phyloP scores from a whole-genome alignment of 2,113 vertebrate species.

The Phyllopteryx taeniolatus region DNA sequence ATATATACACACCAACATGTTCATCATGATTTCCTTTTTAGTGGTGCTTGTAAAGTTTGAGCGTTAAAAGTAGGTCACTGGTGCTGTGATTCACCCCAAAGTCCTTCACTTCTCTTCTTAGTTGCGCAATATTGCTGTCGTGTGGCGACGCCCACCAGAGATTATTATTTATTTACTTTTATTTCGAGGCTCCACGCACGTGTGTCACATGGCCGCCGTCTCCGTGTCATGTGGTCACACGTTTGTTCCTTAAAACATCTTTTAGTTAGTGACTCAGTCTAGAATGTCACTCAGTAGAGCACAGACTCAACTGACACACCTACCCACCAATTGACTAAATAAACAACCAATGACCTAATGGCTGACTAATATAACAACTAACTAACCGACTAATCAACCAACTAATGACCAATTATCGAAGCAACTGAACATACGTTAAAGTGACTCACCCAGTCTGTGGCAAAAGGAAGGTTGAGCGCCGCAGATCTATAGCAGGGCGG shows the following conservation, averaged over 20 bases:
- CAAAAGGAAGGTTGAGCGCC: too few relatives aligned
- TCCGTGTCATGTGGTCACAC: not conserved
- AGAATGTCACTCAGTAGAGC: not conserved
- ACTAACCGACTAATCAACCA: too few relatives aligned
- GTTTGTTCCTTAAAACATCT: not conserved
- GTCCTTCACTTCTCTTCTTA: not conserved
- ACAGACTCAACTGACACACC: too few relatives aligned
- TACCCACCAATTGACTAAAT: too few relatives aligned
- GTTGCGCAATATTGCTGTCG: not conserved
- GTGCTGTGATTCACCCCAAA: slow-evolving; percentile 4
- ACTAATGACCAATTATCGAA: too few relatives aligned
- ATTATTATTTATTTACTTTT: not conserved
- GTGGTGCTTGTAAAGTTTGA: not conserved
- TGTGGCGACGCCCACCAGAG: slow-evolving; percentile 2
- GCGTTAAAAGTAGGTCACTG: not conserved
- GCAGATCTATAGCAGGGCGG: too few relatives aligned
- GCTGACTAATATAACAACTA: too few relatives aligned
- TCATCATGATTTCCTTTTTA: not conserved
- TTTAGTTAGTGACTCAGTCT: not conserved
- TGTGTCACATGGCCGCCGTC: not conserved
- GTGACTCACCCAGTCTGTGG: too few relatives aligned
- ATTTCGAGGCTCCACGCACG: not conserved
- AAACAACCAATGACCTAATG: too few relatives aligned
- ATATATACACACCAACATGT: not conserved
- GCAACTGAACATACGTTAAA: too few relatives aligned